These are phyloP conservation scores for Vandiemenella viatica DNA, from an alignment of 2,888 invertebrate genomes.

Conservation along the genomic window DNA sequence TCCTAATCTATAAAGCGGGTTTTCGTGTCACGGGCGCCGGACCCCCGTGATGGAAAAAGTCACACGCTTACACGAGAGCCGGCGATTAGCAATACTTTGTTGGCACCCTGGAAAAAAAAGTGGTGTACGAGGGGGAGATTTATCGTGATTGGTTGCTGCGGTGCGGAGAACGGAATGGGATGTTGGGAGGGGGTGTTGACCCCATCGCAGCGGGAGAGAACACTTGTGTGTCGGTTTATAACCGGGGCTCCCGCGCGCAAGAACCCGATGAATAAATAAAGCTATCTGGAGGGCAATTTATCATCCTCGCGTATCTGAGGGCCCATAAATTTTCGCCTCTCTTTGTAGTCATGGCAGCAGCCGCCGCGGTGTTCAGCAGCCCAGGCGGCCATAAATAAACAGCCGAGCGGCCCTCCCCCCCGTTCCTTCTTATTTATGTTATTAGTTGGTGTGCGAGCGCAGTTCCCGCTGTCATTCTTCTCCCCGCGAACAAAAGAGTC, in stretches of 20 bases:
- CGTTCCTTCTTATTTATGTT: background rate
- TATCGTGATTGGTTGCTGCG: no score
- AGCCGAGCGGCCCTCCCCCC: background rate
- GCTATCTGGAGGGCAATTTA: constrained; percentile 43
- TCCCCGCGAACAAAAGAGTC: background rate
- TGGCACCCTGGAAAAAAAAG: no score
- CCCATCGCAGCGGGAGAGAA: constrained; percentile 7
- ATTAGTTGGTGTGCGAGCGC: background rate
- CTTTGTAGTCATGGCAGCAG: constrained; percentile 11
- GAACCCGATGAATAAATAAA: constrained; percentile 43
- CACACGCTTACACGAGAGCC: background rate
- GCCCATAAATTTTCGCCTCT: constrained; percentile 10
- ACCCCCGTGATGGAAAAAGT: background rate
- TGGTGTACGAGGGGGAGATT: no score
- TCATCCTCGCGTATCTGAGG: constrained; percentile 27
- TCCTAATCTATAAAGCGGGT: background rate
- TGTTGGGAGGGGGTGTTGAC: background rate
- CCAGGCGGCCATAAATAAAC: background rate
- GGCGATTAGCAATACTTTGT: background rate
- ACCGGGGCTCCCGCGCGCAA: constrained; percentile 23
- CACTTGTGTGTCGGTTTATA: constrained; percentile 17
- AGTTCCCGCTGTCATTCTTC: background rate
- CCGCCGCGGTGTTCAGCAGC: constrained; percentile 1
- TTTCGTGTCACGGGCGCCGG: no score
- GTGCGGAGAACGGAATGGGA: background rate